These are phyloP conservation scores for Vanessa tameamea DNA, from an alignment of 1,140 invertebrate species.

Conservation along the genomic window DNA sequence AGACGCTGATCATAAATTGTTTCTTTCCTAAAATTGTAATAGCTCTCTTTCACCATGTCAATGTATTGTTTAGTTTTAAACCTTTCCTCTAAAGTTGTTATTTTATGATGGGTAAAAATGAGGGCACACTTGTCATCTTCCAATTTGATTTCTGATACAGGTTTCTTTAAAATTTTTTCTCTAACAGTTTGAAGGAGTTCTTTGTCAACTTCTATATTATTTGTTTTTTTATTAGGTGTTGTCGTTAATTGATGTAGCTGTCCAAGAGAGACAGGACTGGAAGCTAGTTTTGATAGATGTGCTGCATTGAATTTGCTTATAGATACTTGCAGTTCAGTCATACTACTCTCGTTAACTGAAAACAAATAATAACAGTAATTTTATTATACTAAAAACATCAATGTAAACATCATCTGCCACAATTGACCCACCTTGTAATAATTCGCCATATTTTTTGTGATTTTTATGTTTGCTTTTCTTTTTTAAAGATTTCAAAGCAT, in stretches of 20 bases:
- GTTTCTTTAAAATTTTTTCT: conserved; percentile 71
- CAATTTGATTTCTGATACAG: conserved; percentile 51
- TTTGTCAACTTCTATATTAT: conserved; percentile 61
- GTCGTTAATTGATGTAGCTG: conserved; percentile 81
- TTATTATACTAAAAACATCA: conserved; percentile 10
- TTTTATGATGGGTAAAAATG: conserved; percentile 67
- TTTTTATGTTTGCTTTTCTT: conserved; percentile 69
- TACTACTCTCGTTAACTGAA: conserved; percentile 82
- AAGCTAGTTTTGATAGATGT: conserved; percentile 83
- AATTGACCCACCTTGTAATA: conserved; percentile 64
- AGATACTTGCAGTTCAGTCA: conserved; percentile 83
- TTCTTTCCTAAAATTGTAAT: conserved; percentile 76
- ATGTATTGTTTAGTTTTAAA: conserved; percentile 69
- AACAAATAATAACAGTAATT: conserved; percentile 37
- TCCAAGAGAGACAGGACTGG: conserved; percentile 81
- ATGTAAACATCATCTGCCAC: conserved; percentile 1
- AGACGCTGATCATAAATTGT: conserved; percentile 76
- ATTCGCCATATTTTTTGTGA: conserved; percentile 76
- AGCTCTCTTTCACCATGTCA: conserved; percentile 76
- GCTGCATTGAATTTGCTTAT: conserved; percentile 84
- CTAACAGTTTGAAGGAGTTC: conserved; percentile 75
- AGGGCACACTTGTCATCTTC: conserved; percentile 76
- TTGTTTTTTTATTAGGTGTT: conserved; percentile 60
- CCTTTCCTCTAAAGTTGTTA: conserved; percentile 62
- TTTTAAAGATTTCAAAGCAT: conserved; percentile 56